Evolutionary conservation across 2,888 invertebrate species (phyloP).

Genomic region (Rutpela maculata): DNA sequence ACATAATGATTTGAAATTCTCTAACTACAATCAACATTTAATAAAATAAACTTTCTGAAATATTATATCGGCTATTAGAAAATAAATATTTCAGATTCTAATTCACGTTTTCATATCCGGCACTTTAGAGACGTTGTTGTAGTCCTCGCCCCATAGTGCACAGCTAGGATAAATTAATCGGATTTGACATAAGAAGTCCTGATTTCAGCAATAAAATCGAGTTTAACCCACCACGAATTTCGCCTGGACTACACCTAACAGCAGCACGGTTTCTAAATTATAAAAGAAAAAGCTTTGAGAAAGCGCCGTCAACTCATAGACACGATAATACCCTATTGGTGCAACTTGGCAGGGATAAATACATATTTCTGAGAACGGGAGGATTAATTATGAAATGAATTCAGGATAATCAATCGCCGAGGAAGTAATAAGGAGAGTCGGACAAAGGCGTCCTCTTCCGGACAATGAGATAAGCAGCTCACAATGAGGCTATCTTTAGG

Average conservation of each 20-base stretch:
- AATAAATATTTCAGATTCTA: too few species aligned
- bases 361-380: conserved; percentile 55
- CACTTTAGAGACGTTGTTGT: too few species aligned
- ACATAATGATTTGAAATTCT: too few species aligned
- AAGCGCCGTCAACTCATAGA: conserved; percentile 20
- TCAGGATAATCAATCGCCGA: conserved; percentile 67
- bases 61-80: too few species aligned
- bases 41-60: too few species aligned
- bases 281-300: conserved; percentile 8
- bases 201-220: too few species aligned
- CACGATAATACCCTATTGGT: conserved; percentile 37
- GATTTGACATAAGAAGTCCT: too few species aligned
- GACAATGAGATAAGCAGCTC: conserved; percentile 56
- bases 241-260: neutral
- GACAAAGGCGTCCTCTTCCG: conserved; percentile 57
- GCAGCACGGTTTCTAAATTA: conserved; percentile 33
- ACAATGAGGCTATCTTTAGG: conserved; percentile 66
- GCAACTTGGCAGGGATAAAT: conserved; percentile 25
- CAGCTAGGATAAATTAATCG: too few species aligned
- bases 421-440: conserved; percentile 65
- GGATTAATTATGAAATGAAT: conserved; percentile 71
- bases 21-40: too few species aligned
- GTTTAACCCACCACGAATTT: neutral
- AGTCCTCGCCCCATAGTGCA: too few species aligned
- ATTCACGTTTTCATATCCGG: too few species aligned